Evolutionary conservation across 2,888 invertebrate species (phyloP).

Genomic region (Choreutis nemorana): DNA sequence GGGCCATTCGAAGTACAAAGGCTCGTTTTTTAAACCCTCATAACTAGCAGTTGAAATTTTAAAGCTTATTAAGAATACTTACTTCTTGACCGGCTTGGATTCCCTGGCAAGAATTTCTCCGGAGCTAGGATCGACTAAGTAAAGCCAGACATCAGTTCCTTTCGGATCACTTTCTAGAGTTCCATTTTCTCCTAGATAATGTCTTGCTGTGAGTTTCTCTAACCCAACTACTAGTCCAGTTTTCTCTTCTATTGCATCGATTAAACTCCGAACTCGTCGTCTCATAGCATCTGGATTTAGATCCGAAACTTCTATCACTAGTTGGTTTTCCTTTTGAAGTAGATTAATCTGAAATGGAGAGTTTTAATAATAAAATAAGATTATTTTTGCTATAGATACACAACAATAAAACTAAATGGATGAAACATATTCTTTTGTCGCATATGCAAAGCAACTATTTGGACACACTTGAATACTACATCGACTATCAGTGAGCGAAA

Average conservation of each 20-base stretch:
- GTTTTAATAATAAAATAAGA: not conserved
- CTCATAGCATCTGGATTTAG: conserved; percentile 75
- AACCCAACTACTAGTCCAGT: conserved; percentile 81
- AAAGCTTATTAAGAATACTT: conserved; percentile 41
- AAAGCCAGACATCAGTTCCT: conserved; percentile 89
- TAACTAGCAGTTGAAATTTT: no score
- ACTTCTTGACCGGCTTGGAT: conserved; percentile 74
- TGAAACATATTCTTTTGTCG: no score
- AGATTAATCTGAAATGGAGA: conserved; percentile 72
- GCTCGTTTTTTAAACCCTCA: no score
- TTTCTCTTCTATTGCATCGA: conserved; percentile 73
- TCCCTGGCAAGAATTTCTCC: conserved; percentile 79
- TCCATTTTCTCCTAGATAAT: conserved; percentile 76
- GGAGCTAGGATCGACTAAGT: conserved; percentile 80
- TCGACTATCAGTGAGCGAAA: no score
- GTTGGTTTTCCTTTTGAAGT: conserved; percentile 77
- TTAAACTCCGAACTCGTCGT: conserved; percentile 50
- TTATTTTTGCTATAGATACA: not conserved
- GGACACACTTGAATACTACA: no score
- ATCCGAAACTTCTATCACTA: conserved; percentile 80
- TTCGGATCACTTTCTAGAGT: conserved; percentile 75
- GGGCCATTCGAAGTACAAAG: no score
- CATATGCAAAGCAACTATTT: no score
- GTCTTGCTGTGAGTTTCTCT: conserved; percentile 83
- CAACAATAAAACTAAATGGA: not conserved